Conservation (phyloP, 1,140 invertebrate genomes). For the Rhynchophorus ferrugineus region DNA sequence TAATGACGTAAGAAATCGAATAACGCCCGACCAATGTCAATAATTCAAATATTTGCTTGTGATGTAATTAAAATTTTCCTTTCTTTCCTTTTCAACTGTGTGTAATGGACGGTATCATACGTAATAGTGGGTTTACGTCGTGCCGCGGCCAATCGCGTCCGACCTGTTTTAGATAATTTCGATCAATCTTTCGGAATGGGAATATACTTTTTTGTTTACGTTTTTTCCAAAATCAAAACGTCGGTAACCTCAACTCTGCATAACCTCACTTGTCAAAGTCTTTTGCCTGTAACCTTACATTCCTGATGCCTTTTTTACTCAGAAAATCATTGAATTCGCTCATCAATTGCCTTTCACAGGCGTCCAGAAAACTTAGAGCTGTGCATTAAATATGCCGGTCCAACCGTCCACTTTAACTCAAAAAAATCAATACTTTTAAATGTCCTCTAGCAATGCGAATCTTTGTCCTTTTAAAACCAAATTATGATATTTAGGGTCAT, state of each 20-base stretch:
- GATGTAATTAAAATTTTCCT: constrained; percentile 35
- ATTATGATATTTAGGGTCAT: too few species aligned
- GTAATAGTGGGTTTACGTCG: constrained; percentile 15
- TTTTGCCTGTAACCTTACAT: constrained; percentile 32
- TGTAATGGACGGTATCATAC: constrained; percentile 31
- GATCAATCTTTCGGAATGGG: constrained; percentile 4
- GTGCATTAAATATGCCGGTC: too few species aligned
- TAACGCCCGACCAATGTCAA: neutral
- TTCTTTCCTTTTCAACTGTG: constrained; percentile 24
- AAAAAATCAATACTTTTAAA: neutral
- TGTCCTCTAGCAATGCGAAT: too few species aligned
- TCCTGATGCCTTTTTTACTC: constrained; percentile 8
- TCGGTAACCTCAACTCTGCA: constrained; percentile 40
- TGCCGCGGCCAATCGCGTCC: neutral
- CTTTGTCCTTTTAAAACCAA: too few species aligned
- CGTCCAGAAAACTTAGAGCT: neutral
- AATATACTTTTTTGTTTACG: constrained; percentile 39
- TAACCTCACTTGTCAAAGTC: constrained; percentile 44
- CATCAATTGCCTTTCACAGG: neutral
- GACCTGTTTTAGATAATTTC: neutral
- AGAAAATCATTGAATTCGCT: constrained; percentile 11
- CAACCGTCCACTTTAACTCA: too few species aligned
- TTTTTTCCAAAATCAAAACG: constrained; percentile 34
- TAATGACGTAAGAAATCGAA: constrained; percentile 1
- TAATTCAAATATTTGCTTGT: constrained; percentile 9